These are phyloP conservation scores for Knipowitschia caucasica DNA, from an alignment of 2,797 vertebrate genomes.

Conservation along the genomic window DNA sequence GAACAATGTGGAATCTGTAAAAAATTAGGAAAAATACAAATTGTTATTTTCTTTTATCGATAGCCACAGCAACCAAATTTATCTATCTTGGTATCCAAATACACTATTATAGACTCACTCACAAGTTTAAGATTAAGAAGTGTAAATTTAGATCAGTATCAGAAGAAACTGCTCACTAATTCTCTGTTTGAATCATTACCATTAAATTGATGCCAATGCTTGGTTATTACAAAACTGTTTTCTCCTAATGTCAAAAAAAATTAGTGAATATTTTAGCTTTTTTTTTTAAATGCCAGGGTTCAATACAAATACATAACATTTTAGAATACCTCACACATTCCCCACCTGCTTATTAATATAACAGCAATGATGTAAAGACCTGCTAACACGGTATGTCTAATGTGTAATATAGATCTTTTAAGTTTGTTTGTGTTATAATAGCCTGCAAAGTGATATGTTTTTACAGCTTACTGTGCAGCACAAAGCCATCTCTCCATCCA, in stretches of 20 bases:
- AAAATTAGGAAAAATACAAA: constrained; percentile 9
- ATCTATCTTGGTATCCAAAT: not conserved
- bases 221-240: too few species aligned
- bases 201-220: too few species aligned
- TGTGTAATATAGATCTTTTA: constrained; percentile 16
- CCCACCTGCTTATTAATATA: not conserved
- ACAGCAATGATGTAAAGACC: not conserved
- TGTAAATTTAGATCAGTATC: not conserved
- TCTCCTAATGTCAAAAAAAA: too few species aligned
- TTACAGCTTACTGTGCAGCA: constrained; percentile 27
- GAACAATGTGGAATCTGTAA: constrained; percentile 38
- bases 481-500: constrained; percentile 23
- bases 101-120: not conserved
- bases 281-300: too few species aligned
- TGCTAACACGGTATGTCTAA: not conserved
- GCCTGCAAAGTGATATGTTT: constrained; percentile 19
- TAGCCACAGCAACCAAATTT: not conserved
- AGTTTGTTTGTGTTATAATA: constrained; percentile 22
- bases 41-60: not conserved
- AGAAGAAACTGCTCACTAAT: not conserved
- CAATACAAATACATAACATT: not conserved
- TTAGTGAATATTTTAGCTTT: too few species aligned
- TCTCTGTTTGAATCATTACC: not conserved
- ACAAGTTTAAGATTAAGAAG: not conserved
- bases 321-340: not conserved